These are phyloP conservation scores for Ceyx margarethae DNA, from an alignment of 2,113 vertebrate species.

Conservation along the genomic window DNA sequence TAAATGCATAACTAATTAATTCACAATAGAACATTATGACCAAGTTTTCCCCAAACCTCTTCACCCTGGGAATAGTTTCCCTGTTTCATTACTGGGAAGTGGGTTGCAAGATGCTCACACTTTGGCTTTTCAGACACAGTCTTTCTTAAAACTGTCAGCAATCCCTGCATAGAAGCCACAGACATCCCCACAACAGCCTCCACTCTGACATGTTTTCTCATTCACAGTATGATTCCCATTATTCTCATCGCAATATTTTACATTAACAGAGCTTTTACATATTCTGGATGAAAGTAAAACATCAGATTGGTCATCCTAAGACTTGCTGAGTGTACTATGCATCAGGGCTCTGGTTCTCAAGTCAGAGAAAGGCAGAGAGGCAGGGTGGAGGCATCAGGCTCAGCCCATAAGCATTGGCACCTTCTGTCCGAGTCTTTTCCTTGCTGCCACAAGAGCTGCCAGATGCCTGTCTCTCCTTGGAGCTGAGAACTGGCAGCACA, in stretches of 20 bases:
- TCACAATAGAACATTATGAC: neutral
- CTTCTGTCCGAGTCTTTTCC: neutral
- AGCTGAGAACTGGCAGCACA: neutral
- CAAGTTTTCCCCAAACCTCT: neutral
- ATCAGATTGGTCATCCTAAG: neutral
- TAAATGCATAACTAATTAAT: neutral
- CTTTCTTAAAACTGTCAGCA: neutral
- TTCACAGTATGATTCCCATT: neutral
- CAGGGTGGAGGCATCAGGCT: fast-evolving
- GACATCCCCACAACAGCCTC: neutral
- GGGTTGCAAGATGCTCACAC: fast-evolving
- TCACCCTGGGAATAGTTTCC: neutral
- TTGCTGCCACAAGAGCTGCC: neutral
- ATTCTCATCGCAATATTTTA: neutral
- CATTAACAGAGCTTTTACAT: neutral
- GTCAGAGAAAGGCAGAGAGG: neutral
- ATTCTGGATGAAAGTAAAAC: neutral
- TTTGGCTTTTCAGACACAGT: neutral
- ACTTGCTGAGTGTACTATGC: neutral
- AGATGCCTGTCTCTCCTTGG: neutral
- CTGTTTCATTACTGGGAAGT: neutral
- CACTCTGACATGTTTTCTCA: neutral
- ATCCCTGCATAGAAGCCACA: neutral
- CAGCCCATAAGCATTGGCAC: fast-evolving
- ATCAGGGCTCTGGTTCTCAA: neutral